Conservation (phyloP, 2,113 vertebrate genomes). For the Garra rufa region DNA sequence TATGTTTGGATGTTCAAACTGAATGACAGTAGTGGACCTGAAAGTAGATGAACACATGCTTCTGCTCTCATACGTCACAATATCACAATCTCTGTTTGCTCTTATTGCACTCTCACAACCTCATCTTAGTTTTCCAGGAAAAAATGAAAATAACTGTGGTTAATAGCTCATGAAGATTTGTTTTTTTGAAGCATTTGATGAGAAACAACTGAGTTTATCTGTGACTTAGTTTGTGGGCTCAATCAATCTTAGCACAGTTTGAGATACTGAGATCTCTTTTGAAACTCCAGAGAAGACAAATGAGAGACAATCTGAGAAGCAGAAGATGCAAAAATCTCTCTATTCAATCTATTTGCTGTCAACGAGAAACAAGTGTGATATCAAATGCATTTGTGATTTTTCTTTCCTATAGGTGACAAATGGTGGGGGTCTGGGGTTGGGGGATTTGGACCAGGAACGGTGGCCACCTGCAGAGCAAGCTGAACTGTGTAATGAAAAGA, state of each 20-base stretch:
- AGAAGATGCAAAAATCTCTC: neutral
- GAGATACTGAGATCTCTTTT: neutral
- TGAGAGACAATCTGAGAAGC: neutral
- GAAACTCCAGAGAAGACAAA: neutral
- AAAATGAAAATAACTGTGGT: neutral
- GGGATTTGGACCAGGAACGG: slow-evolving; percentile 31
- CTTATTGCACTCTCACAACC: slow-evolving; percentile 72
- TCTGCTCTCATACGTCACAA: slow-evolving; percentile 74
- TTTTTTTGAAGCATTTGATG: neutral
- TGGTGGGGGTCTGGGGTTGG: slow-evolving; percentile 1
- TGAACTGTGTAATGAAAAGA: slow-evolving; percentile 56
- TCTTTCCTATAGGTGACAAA: slow-evolving; percentile 8
- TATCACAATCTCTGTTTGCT: slow-evolving; percentile 39
- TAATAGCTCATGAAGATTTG: neutral
- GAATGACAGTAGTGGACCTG: neutral
- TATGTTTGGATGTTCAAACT: neutral
- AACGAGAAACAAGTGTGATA: neutral
- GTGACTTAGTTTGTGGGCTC: neutral
- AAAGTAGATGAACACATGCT: slow-evolving; percentile 68
- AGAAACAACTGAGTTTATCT: neutral
- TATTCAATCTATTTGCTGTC: slow-evolving; percentile 59
- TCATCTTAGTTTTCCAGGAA: slow-evolving; percentile 61
- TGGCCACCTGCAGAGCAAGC: slow-evolving; percentile 49
- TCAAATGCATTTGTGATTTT: slow-evolving; percentile 5
- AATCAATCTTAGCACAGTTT: neutral